A percentile compares a stretch with the other conserved stretches of the same genome.
Conservation (phyloP, 2,888 invertebrate species). For the Napeogenes sylphis region DNA sequence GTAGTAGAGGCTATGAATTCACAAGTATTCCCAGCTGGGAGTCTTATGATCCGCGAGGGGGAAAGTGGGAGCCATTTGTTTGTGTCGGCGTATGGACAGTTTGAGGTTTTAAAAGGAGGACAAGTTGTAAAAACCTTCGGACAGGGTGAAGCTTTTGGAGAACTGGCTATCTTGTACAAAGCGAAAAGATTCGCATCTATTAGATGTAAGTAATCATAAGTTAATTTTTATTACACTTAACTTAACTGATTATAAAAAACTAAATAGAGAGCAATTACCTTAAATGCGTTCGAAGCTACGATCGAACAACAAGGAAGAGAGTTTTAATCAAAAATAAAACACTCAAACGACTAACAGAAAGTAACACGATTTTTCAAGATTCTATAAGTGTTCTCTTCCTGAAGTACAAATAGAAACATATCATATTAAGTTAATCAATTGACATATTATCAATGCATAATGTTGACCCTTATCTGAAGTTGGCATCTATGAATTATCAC, state of each 20-base stretch:
- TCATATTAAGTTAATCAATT: too few relatives aligned
- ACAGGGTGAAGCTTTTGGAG: slow-evolving; percentile 91
- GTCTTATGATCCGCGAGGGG: slow-evolving; percentile 87
- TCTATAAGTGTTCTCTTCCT: too few relatives aligned
- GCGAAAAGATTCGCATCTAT: slow-evolving; percentile 94
- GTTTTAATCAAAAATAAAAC: too few relatives aligned
- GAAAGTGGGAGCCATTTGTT: slow-evolving; percentile 91
- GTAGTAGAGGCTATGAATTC: slow-evolving; percentile 91
- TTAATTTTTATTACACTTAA: neutral
- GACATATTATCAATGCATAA: too few relatives aligned
- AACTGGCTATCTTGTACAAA: slow-evolving; percentile 95
- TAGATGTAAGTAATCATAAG: slow-evolving; percentile 76
- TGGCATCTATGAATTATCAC: neutral
- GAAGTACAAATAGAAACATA: too few relatives aligned
- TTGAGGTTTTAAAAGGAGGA: slow-evolving; percentile 90
- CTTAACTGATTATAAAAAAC: too few relatives aligned
- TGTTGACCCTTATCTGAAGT: neutral
- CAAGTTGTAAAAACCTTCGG: slow-evolving; percentile 87
- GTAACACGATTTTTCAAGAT: too few relatives aligned
- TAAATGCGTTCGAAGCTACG: too few relatives aligned
- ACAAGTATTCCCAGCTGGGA: slow-evolving; percentile 81
- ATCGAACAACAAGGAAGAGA: too few relatives aligned
- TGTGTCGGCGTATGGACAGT: slow-evolving; percentile 90
- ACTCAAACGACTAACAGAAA: too few relatives aligned
- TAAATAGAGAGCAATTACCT: too few relatives aligned